phyloP scores from a whole-genome alignment of 2,113 vertebrate species.

The Myrmophylax atrothorax region DNA sequence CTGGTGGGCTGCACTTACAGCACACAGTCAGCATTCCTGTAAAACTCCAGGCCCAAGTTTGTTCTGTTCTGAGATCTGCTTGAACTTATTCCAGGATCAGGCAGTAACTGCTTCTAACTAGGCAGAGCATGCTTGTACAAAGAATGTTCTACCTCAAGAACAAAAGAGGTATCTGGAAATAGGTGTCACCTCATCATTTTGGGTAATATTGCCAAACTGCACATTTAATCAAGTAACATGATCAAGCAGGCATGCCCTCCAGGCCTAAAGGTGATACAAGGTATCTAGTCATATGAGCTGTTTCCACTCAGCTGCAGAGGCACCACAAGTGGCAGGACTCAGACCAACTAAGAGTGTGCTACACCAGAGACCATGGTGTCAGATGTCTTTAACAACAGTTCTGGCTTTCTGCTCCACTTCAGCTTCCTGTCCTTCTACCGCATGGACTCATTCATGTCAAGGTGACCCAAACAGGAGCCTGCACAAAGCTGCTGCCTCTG shows the following conservation, averaged over 20 bases:
- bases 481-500: not conserved
- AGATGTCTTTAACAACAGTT: not conserved
- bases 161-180: not conserved
- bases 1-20: not conserved
- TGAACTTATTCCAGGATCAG: not conserved
- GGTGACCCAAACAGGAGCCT: not conserved
- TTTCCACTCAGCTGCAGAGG: not conserved
- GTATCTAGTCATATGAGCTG: not conserved
- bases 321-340: not conserved
- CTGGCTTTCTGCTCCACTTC: not conserved
- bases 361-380: not conserved
- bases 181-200: not conserved
- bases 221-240: not conserved
- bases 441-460: not conserved
- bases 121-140: not conserved
- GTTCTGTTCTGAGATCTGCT: not conserved
- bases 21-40: no score
- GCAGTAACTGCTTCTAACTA: not conserved
- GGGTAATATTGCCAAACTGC: not conserved
- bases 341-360: accelerated
- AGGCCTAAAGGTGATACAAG: not conserved
- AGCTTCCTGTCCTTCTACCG: not conserved
- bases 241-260: not conserved
- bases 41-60: not conserved
- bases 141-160: not conserved